Base-by-base conservation (phyloP, 1,140 invertebrate species). In the Bombus pascuorum region DNA sequence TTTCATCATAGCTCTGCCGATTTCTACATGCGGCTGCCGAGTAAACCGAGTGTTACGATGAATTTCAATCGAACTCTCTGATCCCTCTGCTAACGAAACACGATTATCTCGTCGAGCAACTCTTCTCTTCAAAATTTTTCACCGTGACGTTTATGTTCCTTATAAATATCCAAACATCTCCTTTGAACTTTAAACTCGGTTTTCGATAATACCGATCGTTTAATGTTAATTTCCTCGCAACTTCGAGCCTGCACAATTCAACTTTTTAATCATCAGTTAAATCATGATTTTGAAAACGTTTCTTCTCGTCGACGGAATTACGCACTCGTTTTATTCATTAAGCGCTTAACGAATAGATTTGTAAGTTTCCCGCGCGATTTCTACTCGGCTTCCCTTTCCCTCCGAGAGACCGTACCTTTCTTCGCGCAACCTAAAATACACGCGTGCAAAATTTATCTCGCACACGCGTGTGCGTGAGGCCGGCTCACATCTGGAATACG, bases 401-500 rank as follows among this genome's bases (percentile, higher is more conserved):
- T 37, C 53, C n/a, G 3, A 32, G 79, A 22, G 28, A 15, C 44
- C 34, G 68, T 42, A 85, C 78, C 78, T 85, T 85, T 85, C 78
- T 66, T 66, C 83, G 86, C 66, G 84, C 59, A 37, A 81, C 86
- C 78, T 86, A 87, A 87, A 86, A 87, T 86, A 87, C 85, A 86
- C 71, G 68, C 73, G 83, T 82, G 83, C 83, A 57, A 82, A 87
- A 87, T 87, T 86, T 87, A 87, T 87, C 86, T 66, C 77, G 83
- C 68, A 72, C 75, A 57, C 57, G 53, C 78, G 71, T 81, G 47
- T 66, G 78, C 57, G 44, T 32, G 83, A 77, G 59, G 47, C 37
- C 28, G 28, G 74, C 80, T 77, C 83, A 72, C 87, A 88, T 88
- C 87, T 88, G 87, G 87, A 80, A 86, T 86, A 88, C 87, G 87